Percentiles rank a stretch among this genome's conserved stretches.
phyloP scores from a whole-genome alignment of 2,797 vertebrate genomes.

The Danio tinwini region DNA sequence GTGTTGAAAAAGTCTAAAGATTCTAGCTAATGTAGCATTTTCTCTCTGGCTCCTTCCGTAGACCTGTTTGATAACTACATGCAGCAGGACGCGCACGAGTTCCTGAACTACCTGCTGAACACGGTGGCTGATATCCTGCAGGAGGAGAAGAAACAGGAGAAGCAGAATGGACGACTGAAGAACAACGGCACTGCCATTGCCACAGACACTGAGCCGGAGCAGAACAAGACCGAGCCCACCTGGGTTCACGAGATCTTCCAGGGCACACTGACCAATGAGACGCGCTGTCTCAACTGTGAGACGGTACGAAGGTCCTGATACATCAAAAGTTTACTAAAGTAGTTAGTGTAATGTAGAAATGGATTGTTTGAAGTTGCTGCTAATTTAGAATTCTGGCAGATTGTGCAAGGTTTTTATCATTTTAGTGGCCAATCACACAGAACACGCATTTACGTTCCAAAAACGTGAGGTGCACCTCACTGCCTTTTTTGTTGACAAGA shows the following conservation, averaged over 20 bases:
- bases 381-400: no score
- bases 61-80: conserved; percentile 99
- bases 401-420: no score
- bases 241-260: conserved; percentile 99
- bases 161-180: conserved; percentile 93
- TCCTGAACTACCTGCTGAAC: conserved; percentile 98
- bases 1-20: no score
- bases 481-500: no score
- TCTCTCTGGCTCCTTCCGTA: conserved; percentile 65
- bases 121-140: conserved; percentile 97
- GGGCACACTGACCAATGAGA: conserved; percentile 98
- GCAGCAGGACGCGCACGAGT: conserved; percentile 98
- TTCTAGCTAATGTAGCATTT: not conserved
- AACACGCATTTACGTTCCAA: no score
- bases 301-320: conserved; percentile 78
- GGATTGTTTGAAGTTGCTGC: no score
- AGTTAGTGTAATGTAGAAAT: no score
- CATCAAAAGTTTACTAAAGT: no score
- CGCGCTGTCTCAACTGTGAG: conserved; percentile 98
- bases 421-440: no score
- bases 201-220: conserved; percentile 75
- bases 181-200: conserved; percentile 87
- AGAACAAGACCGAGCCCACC: conserved; percentile 88
- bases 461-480: no score
- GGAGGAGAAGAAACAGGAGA: conserved; percentile 97